A percentile compares a stretch with the other conserved stretches of the same genome.
Evolutionary conservation across 2,888 invertebrate genomes (phyloP).

Genomic region (Drosophila nigricruria): DNA sequence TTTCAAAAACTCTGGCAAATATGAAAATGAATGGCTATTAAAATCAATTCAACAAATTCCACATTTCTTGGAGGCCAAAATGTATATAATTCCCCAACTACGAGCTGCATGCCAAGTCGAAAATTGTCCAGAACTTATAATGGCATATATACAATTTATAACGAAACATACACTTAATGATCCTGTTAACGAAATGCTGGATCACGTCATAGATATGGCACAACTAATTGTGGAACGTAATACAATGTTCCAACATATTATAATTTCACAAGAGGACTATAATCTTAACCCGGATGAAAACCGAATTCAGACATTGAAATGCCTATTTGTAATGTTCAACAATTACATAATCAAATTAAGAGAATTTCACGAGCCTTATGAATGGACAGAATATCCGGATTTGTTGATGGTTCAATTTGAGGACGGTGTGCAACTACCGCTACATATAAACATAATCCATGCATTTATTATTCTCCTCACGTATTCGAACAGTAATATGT

Average conservation of each 20-base stretch:
- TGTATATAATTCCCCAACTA: slow-evolving; percentile 90
- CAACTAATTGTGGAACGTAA: slow-evolving; percentile 96
- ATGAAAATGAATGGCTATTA: slow-evolving; percentile 87
- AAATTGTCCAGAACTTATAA: slow-evolving; percentile 90
- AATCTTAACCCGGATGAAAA: slow-evolving; percentile 79
- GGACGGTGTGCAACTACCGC: slow-evolving; percentile 84
- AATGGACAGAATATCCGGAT: slow-evolving; percentile 85
- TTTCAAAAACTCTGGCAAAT: slow-evolving; percentile 85
- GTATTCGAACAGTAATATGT: slow-evolving; percentile 87
- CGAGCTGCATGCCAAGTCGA: slow-evolving; percentile 96
- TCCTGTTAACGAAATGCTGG: slow-evolving; percentile 89
- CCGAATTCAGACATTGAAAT: slow-evolving; percentile 88
- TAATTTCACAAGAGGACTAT: slow-evolving; percentile 86
- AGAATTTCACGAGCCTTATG: slow-evolving; percentile 84
- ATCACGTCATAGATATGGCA: slow-evolving; percentile 92
- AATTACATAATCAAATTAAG: slow-evolving; percentile 90
- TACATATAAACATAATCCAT: slow-evolving; percentile 88
- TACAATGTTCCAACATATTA: slow-evolving; percentile 92
- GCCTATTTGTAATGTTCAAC: slow-evolving; percentile 90
- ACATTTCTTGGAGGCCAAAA: slow-evolving; percentile 91
- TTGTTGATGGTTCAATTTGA: slow-evolving; percentile 85
- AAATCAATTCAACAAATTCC: slow-evolving; percentile 90
- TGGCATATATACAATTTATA: slow-evolving; percentile 94
- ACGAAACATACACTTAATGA: slow-evolving; percentile 90
- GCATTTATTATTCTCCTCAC: slow-evolving; percentile 93